phyloP scores from a whole-genome alignment of 2,888 invertebrate genomes.

The Conistra vaccinii region DNA sequence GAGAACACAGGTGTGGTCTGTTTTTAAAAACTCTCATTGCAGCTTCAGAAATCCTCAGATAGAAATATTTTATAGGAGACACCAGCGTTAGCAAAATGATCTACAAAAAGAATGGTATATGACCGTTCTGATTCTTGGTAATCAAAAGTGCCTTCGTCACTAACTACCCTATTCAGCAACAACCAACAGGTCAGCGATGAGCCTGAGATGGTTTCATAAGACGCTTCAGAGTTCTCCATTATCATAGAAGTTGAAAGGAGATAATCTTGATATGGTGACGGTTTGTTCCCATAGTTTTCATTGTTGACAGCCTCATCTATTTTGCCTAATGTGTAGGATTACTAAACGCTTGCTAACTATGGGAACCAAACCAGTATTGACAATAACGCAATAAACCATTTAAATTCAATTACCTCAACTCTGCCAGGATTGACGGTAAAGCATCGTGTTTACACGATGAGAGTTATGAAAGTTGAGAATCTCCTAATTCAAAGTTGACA shows the following conservation, averaged over 20 bases:
- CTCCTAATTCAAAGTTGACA: background rate
- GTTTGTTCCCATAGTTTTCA: constrained; percentile 45
- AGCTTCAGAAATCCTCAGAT: background rate
- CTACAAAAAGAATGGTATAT: background rate
- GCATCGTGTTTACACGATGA: background rate
- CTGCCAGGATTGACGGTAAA: background rate
- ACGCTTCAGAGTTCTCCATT: constrained; percentile 23
- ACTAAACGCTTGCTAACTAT: constrained; percentile 38
- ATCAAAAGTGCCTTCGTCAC: too few species aligned
- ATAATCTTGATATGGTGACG: constrained; percentile 11
- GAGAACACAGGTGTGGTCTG: background rate
- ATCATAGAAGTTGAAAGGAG: constrained; percentile 23
- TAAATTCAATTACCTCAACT: constrained; percentile 10
- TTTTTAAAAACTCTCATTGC: background rate
- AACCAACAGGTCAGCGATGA: constrained; percentile 17
- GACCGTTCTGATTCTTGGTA: too few species aligned
- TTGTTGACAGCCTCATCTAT: constrained; percentile 45
- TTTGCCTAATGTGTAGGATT: constrained; percentile 16
- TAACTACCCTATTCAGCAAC: background rate
- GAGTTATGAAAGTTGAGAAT: background rate
- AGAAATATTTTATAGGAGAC: background rate
- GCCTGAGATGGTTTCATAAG: constrained; percentile 13
- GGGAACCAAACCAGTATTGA: constrained; percentile 37
- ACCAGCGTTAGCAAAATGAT: background rate
- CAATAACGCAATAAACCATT: constrained; percentile 33